phyloP scores from a whole-genome alignment of 2,888 invertebrate species.

The Anaspis maculata region DNA sequence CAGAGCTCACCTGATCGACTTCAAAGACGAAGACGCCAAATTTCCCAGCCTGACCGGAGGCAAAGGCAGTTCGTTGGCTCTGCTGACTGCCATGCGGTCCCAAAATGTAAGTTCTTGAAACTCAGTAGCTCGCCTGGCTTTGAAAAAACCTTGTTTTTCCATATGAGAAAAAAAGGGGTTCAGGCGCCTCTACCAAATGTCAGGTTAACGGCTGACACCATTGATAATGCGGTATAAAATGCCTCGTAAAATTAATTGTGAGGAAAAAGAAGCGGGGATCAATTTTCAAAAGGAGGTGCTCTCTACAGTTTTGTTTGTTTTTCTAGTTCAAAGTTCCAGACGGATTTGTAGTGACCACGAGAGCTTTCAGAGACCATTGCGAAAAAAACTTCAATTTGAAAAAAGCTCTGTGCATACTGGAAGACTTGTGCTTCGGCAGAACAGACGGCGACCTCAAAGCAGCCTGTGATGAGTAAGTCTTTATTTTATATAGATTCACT shows the following conservation, averaged over 20 bases:
- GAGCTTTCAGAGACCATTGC: slow-evolving; percentile 54
- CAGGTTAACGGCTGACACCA: no score
- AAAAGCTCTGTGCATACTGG: slow-evolving; percentile 45
- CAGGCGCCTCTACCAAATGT: no score
- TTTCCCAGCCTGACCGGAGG: slow-evolving; percentile 60
- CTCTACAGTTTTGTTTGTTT: not conserved
- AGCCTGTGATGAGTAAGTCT: slow-evolving; percentile 44
- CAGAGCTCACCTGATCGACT: slow-evolving; percentile 26
- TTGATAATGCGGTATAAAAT: no score
- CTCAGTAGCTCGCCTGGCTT: not conserved
- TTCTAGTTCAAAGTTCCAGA: slow-evolving; percentile 52
- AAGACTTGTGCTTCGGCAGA: slow-evolving; percentile 46
- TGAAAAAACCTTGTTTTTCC: no score
- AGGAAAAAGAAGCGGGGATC: no score
- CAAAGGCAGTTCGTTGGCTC: slow-evolving; percentile 69
- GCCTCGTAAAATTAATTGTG: no score
- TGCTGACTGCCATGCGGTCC: slow-evolving; percentile 45
- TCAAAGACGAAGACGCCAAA: slow-evolving; percentile 45
- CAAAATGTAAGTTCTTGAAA: slow-evolving; percentile 38
- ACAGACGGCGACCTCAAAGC: slow-evolving; percentile 45
- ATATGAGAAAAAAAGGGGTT: no score
- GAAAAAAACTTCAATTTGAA: slow-evolving; percentile 42
- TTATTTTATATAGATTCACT: no score
- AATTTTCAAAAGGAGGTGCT: no score
- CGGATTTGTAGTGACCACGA: slow-evolving; percentile 62